phyloP scores from a whole-genome alignment of 2,888 invertebrate species.

The Cataglyphis altisquamis region DNA sequence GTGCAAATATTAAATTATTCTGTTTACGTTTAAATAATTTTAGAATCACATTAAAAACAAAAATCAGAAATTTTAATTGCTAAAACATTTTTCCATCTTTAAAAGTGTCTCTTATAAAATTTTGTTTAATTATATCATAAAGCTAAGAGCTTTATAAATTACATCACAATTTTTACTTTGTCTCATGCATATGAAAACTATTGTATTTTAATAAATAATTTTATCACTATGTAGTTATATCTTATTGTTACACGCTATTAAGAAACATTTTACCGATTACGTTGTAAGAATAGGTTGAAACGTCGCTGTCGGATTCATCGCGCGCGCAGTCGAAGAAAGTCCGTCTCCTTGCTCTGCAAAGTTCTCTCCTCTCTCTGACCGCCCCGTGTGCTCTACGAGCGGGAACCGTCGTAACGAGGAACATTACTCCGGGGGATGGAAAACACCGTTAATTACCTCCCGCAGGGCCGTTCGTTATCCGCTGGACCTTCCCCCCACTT shows the following conservation, averaged over 20 bases:
- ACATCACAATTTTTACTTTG: not conserved
- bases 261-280: not conserved
- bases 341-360: slow-evolving; percentile 52
- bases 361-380: slow-evolving; percentile 41
- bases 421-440: slow-evolving; percentile 83
- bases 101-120: not conserved
- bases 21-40: not conserved
- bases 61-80: not conserved
- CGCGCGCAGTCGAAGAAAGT: slow-evolving; percentile 58
- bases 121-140: not conserved
- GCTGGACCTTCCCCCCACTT: slow-evolving; percentile 75
- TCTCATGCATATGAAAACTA: not conserved
- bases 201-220: not conserved
- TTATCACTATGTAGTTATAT: not conserved
- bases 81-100: not conserved
- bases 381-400: slow-evolving; percentile 72
- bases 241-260: not conserved
- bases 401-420: slow-evolving; percentile 83
- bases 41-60: not conserved
- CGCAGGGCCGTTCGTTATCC: slow-evolving; percentile 82
- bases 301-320: slow-evolving; percentile 16
- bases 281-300: not conserved
- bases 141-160: not conserved
- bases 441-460: slow-evolving; percentile 85
- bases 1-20: not conserved